Conservation (phyloP, 2,113 vertebrate species). For the Rhegmatorhina hoffmannsi region DNA sequence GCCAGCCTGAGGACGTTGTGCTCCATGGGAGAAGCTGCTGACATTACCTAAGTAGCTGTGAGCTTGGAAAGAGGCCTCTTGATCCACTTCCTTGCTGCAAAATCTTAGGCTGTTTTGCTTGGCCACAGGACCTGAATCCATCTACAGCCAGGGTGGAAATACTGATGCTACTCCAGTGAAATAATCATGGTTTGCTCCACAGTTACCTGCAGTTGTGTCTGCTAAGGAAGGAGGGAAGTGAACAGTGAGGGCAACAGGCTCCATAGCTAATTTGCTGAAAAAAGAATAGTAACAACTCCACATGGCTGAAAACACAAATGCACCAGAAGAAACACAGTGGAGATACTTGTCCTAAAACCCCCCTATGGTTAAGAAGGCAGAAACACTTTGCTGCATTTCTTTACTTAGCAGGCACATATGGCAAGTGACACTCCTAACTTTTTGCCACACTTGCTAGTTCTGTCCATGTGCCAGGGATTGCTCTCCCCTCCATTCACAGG, state of each 20-base stretch:
- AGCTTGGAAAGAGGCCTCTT: not conserved
- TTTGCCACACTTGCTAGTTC: not conserved
- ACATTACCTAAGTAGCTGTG: not conserved
- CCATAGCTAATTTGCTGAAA: not conserved
- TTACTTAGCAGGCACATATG: not conserved
- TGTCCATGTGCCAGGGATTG: not conserved
- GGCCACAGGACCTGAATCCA: not conserved
- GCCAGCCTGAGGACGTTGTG: not conserved
- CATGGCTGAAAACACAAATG: not conserved
- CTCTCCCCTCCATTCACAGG: not conserved
- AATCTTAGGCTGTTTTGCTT: not conserved
- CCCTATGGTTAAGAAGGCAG: not conserved
- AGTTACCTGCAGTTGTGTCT: not conserved
- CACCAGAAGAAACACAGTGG: not conserved
- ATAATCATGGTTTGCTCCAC: not conserved
- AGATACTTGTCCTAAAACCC: not conserved
- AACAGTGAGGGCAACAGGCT: not conserved
- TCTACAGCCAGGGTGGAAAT: not conserved
- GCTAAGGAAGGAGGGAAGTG: not conserved
- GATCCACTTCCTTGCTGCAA: not conserved
- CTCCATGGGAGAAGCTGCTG: not conserved
- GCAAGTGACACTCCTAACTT: not conserved
- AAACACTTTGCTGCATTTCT: not conserved
- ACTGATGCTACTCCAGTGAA: not conserved
- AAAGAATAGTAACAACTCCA: not conserved